These are phyloP conservation scores for Hylaea fasciaria DNA, from an alignment of 2,888 invertebrate species.

Conservation along the genomic window DNA sequence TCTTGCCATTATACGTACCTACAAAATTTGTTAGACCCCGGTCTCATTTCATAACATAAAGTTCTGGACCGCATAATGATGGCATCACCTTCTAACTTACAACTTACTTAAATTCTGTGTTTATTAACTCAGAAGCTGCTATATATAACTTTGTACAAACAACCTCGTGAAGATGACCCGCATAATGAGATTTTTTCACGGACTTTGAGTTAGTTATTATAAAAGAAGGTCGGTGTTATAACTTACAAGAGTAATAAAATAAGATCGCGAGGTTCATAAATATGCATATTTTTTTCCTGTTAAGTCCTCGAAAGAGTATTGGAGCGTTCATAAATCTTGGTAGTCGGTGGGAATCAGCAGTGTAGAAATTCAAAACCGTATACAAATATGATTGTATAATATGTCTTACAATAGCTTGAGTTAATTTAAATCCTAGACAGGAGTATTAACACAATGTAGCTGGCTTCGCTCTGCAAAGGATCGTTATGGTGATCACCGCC, in stretches of 20 bases:
- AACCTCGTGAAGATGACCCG: conserved; percentile 22
- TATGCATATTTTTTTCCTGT: conserved; percentile 27
- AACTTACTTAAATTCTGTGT: conserved; percentile 24
- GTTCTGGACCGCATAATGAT: conserved; percentile 22
- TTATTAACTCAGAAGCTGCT: conserved; percentile 22
- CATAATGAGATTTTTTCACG: conserved; percentile 29
- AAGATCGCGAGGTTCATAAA: conserved; percentile 30
- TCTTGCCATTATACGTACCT: too few relatives aligned
- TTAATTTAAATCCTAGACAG: conserved; percentile 24
- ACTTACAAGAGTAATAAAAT: conserved; percentile 25
- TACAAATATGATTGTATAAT: conserved; percentile 6
- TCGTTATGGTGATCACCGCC: conserved; percentile 46
- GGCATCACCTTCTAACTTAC: conserved; percentile 16
- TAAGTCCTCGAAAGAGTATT: conserved; percentile 22
- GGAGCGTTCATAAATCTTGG: conserved; percentile 24
- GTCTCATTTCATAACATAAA: conserved; percentile 3
- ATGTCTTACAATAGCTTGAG: conserved; percentile 18
- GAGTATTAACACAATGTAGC: conserved; percentile 28
- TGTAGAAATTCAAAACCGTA: conserved; percentile 5
- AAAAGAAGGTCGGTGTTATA: conserved; percentile 27
- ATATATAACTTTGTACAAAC: conserved; percentile 24
- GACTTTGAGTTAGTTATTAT: conserved; percentile 33
- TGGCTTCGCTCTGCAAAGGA: conserved; percentile 26
- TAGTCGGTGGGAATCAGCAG: not conserved
- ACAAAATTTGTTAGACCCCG: too few relatives aligned